These are phyloP conservation scores for Clarias platycephalus DNA, from an alignment of 2,797 vertebrate genomes.

Conservation along the genomic window DNA sequence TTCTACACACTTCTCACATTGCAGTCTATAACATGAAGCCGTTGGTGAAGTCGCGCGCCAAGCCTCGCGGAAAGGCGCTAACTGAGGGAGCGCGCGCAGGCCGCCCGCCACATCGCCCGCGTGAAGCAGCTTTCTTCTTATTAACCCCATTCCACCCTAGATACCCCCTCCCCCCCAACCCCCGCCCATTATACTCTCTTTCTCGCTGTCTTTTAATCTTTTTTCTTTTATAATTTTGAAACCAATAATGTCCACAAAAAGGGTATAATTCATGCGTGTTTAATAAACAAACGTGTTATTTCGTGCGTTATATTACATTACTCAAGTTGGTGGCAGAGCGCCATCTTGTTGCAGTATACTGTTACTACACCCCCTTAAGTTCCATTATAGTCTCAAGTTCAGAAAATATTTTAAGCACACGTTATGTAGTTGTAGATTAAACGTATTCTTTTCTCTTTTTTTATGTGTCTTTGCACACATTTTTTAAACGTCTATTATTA, in stretches of 20 bases:
- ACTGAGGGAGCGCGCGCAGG: constrained; percentile 41
- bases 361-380: neutral
- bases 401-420: neutral
- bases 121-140: constrained; percentile 40
- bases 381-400: no score
- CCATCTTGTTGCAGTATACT: neutral
- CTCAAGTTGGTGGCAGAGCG: neutral
- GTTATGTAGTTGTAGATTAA: neutral
- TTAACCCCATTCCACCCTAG: neutral
- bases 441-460: neutral
- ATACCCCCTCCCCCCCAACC: neutral
- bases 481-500: no score
- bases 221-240: neutral
- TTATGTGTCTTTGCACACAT: no score
- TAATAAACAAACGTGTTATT: neutral
- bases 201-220: neutral
- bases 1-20: neutral
- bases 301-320: neutral
- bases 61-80: constrained; percentile 45
- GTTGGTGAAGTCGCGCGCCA: constrained; percentile 48
- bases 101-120: constrained; percentile 73
- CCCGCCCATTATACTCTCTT: neutral
- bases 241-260: neutral
- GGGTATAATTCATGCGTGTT: neutral
- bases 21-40: neutral